phyloP scores from a whole-genome alignment of 1,140 invertebrate species.

The Leptinotarsa texana region DNA sequence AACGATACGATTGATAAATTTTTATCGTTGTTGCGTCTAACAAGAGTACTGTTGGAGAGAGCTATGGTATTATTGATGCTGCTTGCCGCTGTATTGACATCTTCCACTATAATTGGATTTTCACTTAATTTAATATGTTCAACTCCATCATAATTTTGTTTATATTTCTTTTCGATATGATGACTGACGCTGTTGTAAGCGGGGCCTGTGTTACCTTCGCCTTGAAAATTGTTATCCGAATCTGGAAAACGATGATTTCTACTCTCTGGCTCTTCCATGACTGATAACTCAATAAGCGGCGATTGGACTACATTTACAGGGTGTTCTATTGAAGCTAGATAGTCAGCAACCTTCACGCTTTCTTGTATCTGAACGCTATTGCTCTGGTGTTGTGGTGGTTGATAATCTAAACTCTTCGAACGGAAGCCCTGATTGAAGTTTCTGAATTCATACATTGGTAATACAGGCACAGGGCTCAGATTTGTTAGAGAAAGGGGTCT shows the following conservation, averaged over 20 bases:
- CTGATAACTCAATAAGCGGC: conserved; percentile 63
- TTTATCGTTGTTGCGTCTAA: conserved; percentile 18
- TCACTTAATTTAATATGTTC: conserved; percentile 40
- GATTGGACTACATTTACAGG: conserved; percentile 66
- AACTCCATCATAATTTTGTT: background rate
- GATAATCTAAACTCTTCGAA: conserved; percentile 5
- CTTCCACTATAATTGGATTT: conserved; percentile 53
- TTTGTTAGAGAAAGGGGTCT: conserved; percentile 33
- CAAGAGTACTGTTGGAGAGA: background rate
- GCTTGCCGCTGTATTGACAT: conserved; percentile 45
- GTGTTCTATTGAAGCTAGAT: conserved; percentile 67
- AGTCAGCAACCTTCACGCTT: conserved; percentile 66
- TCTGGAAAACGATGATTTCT: conserved; percentile 8
- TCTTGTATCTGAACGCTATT: conserved; percentile 60
- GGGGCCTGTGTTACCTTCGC: background rate
- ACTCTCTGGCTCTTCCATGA: conserved; percentile 42
- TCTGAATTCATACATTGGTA: conserved; percentile 34
- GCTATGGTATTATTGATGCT: conserved; percentile 34
- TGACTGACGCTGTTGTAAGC: background rate
- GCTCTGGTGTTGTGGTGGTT: conserved; percentile 16
- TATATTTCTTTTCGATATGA: background rate
- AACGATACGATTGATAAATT: background rate
- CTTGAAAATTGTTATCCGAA: background rate
- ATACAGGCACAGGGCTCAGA: conserved; percentile 43
- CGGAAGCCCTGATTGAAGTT: conserved; percentile 34